Percentiles rank a stretch among this genome's conserved stretches.
phyloP scores from a whole-genome alignment of 2,888 invertebrate genomes.

The Crocallis elinguaria region DNA sequence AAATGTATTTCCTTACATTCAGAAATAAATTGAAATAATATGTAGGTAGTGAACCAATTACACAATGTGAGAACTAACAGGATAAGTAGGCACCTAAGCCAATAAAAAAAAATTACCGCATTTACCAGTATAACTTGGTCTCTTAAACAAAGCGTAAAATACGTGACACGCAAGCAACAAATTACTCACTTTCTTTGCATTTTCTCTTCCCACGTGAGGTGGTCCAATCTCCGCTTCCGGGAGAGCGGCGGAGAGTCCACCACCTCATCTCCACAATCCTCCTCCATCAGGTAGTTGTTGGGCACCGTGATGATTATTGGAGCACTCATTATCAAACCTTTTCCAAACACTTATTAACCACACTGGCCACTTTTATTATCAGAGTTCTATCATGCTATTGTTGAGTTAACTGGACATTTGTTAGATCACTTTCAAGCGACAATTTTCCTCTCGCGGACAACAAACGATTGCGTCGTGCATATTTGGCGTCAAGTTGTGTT shows the following conservation, averaged over 20 bases:
- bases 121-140: constrained; percentile 6
- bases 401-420: constrained; percentile 49
- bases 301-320: constrained; percentile 82
- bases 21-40: no score
- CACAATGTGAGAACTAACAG: no score
- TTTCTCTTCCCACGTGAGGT: constrained; percentile 94
- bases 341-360: constrained; percentile 49
- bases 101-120: background rate
- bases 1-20: no score
- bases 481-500: constrained; percentile 62
- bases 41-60: no score
- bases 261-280: constrained; percentile 64
- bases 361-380: constrained; percentile 50
- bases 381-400: constrained; percentile 64
- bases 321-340: constrained; percentile 72
- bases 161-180: constrained; percentile 57
- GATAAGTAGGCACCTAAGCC: no score
- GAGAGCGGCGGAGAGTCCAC: constrained; percentile 68
- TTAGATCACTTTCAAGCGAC: constrained; percentile 61
- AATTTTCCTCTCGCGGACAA: constrained; percentile 58
- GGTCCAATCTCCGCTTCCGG: constrained; percentile 91
- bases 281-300: constrained; percentile 74
- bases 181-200: constrained; percentile 92
- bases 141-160: constrained; percentile 25
- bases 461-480: constrained; percentile 71